Conservation (phyloP, 2,113 vertebrate species). For the Platysternon megacephalum region DNA sequence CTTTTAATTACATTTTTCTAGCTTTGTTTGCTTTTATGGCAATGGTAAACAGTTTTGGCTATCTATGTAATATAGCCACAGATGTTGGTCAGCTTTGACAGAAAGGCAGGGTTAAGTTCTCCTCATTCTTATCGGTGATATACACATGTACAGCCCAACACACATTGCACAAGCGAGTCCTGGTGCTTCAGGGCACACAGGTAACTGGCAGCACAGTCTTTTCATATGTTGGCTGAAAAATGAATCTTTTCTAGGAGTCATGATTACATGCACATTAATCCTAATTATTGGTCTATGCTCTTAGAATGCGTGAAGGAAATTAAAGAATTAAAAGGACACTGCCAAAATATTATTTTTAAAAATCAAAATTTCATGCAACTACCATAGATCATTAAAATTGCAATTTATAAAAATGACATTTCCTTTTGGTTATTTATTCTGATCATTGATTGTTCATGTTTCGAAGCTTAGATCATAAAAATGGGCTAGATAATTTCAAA, state of each 20-base stretch:
- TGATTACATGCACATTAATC: neutral
- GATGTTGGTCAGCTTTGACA: slow-evolving; percentile 24
- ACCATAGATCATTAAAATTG: neutral
- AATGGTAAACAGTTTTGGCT: slow-evolving; percentile 11
- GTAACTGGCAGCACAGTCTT: neutral
- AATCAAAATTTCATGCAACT: neutral
- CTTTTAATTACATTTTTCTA: slow-evolving; percentile 33
- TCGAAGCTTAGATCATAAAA: neutral
- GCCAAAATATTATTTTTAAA: neutral
- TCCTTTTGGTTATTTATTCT: neutral
- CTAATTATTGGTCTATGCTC: rapidly evolving
- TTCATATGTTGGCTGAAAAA: neutral
- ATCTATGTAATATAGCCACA: rapidly evolving
- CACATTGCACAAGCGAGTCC: rapidly evolving
- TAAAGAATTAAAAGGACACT: neutral
- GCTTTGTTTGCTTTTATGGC: neutral
- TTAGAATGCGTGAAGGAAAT: rapidly evolving
- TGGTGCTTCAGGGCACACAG: slow-evolving; percentile 8
- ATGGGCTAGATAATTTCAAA: neutral
- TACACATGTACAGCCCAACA: neutral
- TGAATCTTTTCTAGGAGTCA: neutral
- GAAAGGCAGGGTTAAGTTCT: neutral
- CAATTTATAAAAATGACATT: neutral
- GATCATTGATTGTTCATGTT: neutral
- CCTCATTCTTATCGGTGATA: neutral